phyloP scores from a whole-genome alignment of 2,888 invertebrate genomes.

The Pristionchus entomophagus region DNA sequence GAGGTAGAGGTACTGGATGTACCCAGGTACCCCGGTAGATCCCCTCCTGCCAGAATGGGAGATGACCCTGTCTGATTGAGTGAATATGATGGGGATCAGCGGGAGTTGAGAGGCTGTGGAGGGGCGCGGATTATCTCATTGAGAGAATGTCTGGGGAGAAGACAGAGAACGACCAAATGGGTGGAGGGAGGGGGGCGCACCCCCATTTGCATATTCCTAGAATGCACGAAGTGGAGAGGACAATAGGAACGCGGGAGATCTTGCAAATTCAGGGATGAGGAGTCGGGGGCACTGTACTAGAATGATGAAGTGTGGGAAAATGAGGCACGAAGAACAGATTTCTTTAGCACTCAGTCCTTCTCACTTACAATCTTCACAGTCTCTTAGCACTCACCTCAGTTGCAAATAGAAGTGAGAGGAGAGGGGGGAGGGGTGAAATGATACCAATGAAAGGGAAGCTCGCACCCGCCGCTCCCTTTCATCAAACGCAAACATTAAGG shows the following conservation, averaged over 20 bases:
- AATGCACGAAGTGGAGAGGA: not conserved
- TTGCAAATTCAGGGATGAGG: not conserved
- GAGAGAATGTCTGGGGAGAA: constrained; percentile 7
- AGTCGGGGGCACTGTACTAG: no score
- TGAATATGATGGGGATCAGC: constrained; percentile 12
- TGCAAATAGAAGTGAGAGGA: constrained; percentile 1
- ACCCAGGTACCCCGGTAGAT: no score
- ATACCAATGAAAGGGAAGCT: constrained; percentile 33
- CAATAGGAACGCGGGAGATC: not conserved
- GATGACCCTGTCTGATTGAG: constrained; percentile 37
- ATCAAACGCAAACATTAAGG: constrained; percentile 34
- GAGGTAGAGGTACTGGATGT: no score
- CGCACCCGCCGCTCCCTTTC: not conserved
- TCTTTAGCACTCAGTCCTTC: no score
- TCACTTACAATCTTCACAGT: not conserved
- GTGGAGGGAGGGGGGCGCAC: not conserved
- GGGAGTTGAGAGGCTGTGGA: not conserved
- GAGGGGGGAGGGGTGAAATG: not conserved
- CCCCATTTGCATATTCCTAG: constrained; percentile 6
- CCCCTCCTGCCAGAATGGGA: no score
- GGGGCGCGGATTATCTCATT: constrained; percentile 14
- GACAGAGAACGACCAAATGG: not conserved
- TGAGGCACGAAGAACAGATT: no score
- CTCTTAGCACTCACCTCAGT: not conserved
- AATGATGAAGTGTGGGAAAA: no score